A percentile compares a stretch with the other conserved stretches of the same genome.
Conservation (phyloP, 2,888 invertebrate species). For the Empis stercorea region DNA sequence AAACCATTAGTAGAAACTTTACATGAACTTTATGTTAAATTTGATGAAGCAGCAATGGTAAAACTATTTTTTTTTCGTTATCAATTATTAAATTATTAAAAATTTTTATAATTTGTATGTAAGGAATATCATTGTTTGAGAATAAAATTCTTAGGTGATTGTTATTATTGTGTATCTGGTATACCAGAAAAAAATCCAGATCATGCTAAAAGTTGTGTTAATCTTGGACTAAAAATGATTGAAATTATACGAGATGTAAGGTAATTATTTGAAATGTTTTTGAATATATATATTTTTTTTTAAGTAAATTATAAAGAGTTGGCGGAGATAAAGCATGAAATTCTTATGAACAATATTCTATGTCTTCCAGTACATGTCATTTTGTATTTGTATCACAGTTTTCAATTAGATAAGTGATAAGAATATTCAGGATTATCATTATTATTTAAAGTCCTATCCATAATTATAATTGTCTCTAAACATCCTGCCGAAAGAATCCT, state of each 20-base stretch:
- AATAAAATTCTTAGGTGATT: slow-evolving; percentile 88
- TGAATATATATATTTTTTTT: too few relatives aligned
- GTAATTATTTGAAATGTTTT: slow-evolving; percentile 30
- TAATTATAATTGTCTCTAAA: too few relatives aligned
- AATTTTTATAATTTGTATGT: not conserved
- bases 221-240: slow-evolving; percentile 83
- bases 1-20: slow-evolving; percentile 73
- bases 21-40: slow-evolving; percentile 81
- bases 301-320: too few relatives aligned
- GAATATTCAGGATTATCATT: too few relatives aligned
- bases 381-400: too few relatives aligned
- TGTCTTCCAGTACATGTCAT: too few relatives aligned
- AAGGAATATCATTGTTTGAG: slow-evolving; percentile 63
- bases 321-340: too few relatives aligned
- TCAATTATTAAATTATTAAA: too few relatives aligned
- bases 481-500: too few relatives aligned
- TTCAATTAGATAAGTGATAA: too few relatives aligned
- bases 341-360: slow-evolving; percentile 5
- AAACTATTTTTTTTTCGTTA: not conserved
- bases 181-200: slow-evolving; percentile 62
- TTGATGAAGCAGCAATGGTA: slow-evolving; percentile 82
- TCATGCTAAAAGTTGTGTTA: slow-evolving; percentile 83
- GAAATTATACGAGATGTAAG: slow-evolving; percentile 72
- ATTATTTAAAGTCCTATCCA: too few relatives aligned
- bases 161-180: slow-evolving; percentile 87